Base-by-base conservation (phyloP, 35 echinoderm and acorn worm species). In the Apostichopus californicus region DNA sequence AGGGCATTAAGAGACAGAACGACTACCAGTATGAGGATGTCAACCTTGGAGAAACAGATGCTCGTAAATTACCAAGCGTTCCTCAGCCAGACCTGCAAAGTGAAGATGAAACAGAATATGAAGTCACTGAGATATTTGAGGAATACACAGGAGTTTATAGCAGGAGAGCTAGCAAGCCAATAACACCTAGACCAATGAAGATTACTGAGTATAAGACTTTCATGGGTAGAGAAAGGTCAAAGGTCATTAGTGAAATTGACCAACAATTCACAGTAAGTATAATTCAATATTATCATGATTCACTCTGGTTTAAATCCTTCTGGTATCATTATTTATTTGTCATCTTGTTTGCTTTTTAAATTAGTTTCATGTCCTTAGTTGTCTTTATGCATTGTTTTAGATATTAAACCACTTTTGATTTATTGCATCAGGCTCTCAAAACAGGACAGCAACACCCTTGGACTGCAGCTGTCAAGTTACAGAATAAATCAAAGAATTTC, bases 191-290 rank as follows among this genome's bases (percentile, higher is more conserved):
- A 85, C 81, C 81, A 58, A 75, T 20, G 14, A 85, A 85, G 9
- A 55, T 63, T 4, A 59, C 81, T 20, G 81, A 85, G 17, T 85
- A 54, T 85, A 56, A 85, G 5, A 85, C n/a, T 5, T 85, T 85
- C 23, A 85, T 85, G 81, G 58, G 56, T n/a, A 85, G 81, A 60
- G 57, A 60, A 17, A 85, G 57, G 57, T 56, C 55, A 59, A 52
- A 58, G 17, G 54, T 85, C 52, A 17, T 85, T 55, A 24, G 5
- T 23, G 81, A 85, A 18, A 85, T 85, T 20, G 12, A 63, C 6
- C 81, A 60, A 9, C 81, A 85, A 23, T 85, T 85, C 9, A 85
- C 24, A n/a, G 81, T 85, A 24, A 58, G 81, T 85, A 75, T 46
- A 46, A 46, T 46, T 46, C 34, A 34, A 1, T 34, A 34, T 34